phyloP scores from a whole-genome alignment of 1,140 invertebrate genomes.

The Cotesia vestalis region DNA sequence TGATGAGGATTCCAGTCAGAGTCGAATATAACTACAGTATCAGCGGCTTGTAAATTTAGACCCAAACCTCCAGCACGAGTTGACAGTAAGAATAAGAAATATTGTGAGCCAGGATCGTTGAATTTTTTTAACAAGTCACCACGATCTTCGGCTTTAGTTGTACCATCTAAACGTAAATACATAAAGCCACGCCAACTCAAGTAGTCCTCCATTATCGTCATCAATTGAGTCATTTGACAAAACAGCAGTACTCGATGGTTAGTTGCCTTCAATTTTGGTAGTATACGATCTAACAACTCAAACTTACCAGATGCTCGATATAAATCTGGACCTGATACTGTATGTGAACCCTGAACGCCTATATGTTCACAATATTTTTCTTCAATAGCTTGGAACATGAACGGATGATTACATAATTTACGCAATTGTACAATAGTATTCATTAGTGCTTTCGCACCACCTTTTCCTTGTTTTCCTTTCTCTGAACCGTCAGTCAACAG shows the following conservation, averaged over 20 bases:
- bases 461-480: conserved; percentile 93
- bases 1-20: conserved; percentile 99
- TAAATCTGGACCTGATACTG: conserved; percentile 86
- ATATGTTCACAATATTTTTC: conserved; percentile 95
- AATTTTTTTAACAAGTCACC: conserved; percentile 93
- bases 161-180: conserved; percentile 87
- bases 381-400: conserved; percentile 99
- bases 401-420: conserved; percentile 99
- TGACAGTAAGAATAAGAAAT: conserved; percentile 95
- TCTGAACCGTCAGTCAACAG: conserved; percentile 94
- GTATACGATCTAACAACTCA: conserved; percentile 96
- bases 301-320: conserved; percentile 97
- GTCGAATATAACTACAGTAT: conserved; percentile 99
- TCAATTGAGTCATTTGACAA: conserved; percentile 99
- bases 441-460: conserved; percentile 97
- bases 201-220: conserved; percentile 99
- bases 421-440: conserved; percentile 98
- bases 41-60: conserved; percentile 96
- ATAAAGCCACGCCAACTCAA: conserved; percentile 85
- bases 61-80: conserved; percentile 97
- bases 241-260: conserved; percentile 95
- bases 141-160: conserved; percentile 97
- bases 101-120: conserved; percentile 88
- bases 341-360: conserved; percentile 71
- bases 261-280: conserved; percentile 92